Base-by-base conservation (phyloP, 1,140 invertebrate species). In the Pseudomyrmex flavicornis region DNA sequence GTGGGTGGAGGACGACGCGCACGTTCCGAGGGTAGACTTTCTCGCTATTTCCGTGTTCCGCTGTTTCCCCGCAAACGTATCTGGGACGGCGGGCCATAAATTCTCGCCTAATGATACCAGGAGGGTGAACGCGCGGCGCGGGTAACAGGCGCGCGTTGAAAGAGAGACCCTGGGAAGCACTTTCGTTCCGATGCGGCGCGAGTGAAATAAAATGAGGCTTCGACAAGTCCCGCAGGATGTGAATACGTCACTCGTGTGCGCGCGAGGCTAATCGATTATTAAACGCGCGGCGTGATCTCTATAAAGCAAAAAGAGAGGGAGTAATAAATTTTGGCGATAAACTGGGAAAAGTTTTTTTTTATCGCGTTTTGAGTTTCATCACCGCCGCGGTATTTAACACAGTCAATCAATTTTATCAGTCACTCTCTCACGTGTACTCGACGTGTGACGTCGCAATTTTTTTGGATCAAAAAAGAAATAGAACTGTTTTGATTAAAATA, bases 81-180 rank as follows among this genome's bases (percentile, higher is more conserved):
- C 77, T 56, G 54, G 56, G 20, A 56, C 17, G 58, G 74, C 48
- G 85, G 68, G 69, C 58, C 85, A 88, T 87, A 88, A 88, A 88
- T 88, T 80, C 50, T 63, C 79, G 54, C 20, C 26, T 50, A 86
- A 86, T 73, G 85, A 87, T 86, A 48, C 79, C 79, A 35, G 58
- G 2, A 44, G 13, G 17, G 26, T 26, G 68, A 52, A 20, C 22
- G 15, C 5, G 66, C 2, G 26, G 26, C 2, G 52, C 66, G 48
- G 46, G 66, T 69, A 69, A 52, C 66, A 69, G 46, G 22, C 22
- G 54, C 22, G 20, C 35, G 35, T 35, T 35, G 35, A 35, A 35
- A 63, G 63, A 46, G 52, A 48, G 52, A 58, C 13, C 35, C 62
- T 10, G 52, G 35, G 35, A 26, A 59, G 76, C 76, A 80, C 76